Percentiles rank a stretch among this genome's conserved stretches.
phyloP scores from a whole-genome alignment of 2,888 invertebrate genomes.

The Azorinus chamasolen region DNA sequence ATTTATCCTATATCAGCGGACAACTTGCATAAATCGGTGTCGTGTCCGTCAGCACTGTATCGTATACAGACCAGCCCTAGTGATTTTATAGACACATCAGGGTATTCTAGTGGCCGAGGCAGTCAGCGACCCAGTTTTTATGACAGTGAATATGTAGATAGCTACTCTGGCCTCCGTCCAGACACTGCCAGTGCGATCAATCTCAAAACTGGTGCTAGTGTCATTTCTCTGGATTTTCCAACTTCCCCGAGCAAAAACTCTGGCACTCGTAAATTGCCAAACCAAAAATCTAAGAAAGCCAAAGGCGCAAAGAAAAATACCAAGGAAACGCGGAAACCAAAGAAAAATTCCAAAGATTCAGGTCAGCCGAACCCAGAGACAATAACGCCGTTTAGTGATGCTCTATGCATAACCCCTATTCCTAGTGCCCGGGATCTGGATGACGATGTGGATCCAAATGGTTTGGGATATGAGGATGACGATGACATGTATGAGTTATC shows the following conservation, averaged over 20 bases:
- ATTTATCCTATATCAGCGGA: slow-evolving; percentile 43
- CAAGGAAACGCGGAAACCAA: slow-evolving; percentile 53
- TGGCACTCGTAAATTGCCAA: slow-evolving; percentile 42
- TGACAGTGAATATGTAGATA: slow-evolving; percentile 54
- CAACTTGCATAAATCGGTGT: slow-evolving; percentile 56
- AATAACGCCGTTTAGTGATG: slow-evolving; percentile 63
- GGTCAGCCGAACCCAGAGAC: slow-evolving; percentile 13
- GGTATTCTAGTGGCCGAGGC: slow-evolving; percentile 47
- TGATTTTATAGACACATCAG: slow-evolving; percentile 64
- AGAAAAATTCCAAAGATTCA: slow-evolving; percentile 51
- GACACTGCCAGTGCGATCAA: slow-evolving; percentile 79
- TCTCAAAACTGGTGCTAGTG: slow-evolving; percentile 82
- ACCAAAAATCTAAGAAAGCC: slow-evolving; percentile 67
- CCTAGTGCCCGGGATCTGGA: slow-evolving; percentile 56
- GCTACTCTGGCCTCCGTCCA: slow-evolving; percentile 37
- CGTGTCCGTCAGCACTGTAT: slow-evolving; percentile 51
- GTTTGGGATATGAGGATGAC: slow-evolving; percentile 52
- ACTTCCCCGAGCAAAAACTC: slow-evolving; percentile 58
- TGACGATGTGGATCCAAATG: slow-evolving; percentile 63
- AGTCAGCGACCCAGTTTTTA: slow-evolving; percentile 12
- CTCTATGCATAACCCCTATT: slow-evolving; percentile 73
- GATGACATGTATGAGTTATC: slow-evolving; percentile 54
- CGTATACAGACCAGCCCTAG: slow-evolving; percentile 55
- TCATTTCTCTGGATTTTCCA: slow-evolving; percentile 79
- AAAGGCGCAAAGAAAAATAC: slow-evolving; percentile 59